Conservation (phyloP, 2,888 invertebrate species). For the Brassicogethes aeneus region DNA sequence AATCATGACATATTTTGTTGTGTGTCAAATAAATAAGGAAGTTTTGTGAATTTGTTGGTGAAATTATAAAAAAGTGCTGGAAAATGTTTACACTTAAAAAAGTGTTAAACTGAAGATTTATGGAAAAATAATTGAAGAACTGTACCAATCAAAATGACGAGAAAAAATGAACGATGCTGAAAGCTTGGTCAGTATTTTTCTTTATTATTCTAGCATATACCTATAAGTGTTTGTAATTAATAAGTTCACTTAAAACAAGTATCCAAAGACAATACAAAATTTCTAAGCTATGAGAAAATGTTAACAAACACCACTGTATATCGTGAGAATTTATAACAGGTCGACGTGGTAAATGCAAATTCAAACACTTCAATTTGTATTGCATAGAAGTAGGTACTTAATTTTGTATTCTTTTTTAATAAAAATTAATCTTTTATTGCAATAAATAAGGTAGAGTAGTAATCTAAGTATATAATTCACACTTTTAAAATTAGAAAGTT, state of each 20-base stretch:
- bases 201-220: conserved; percentile 5
- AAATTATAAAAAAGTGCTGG: neutral
- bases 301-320: conserved; percentile 15
- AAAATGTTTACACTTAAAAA: too few relatives aligned
- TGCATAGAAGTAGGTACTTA: conserved; percentile 4
- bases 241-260: too few relatives aligned
- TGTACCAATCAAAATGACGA: conserved; percentile 47
- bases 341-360: conserved; percentile 15
- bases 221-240: neutral
- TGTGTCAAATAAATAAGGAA: too few relatives aligned
- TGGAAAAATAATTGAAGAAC: neutral
- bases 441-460: too few relatives aligned
- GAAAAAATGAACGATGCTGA: conserved; percentile 66
- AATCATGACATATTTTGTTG: neutral
- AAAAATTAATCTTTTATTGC: too few relatives aligned
- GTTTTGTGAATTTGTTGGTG: neutral
- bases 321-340: conserved; percentile 8
- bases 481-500: too few relatives aligned
- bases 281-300: too few relatives aligned
- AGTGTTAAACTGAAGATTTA: too few relatives aligned
- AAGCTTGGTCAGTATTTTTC: conserved; percentile 52
- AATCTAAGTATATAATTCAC: too few relatives aligned
- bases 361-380: too few relatives aligned
- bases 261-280: too few relatives aligned
- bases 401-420: too few relatives aligned